Base-by-base conservation (phyloP, 2,113 vertebrate species). In the Poicephalus gulielmi region DNA sequence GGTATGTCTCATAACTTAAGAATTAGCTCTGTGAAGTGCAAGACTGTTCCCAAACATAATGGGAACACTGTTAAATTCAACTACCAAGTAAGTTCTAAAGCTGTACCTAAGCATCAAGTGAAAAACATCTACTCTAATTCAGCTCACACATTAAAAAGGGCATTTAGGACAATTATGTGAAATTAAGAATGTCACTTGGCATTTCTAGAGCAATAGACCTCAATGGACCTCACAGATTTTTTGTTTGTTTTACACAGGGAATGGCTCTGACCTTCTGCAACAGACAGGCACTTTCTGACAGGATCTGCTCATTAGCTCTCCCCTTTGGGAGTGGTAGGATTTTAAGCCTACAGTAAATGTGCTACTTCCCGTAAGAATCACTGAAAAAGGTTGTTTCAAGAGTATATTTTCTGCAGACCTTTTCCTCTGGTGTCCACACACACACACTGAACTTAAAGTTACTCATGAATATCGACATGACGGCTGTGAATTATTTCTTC, bases 181-280 rank as follows among this genome's bases (percentile, higher is more conserved):
- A 82, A 50, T 68, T 20, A 62, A 3, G 10, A 62, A 13, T 19
- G 55, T 20, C 25, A 25, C 3, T 1, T 59, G 35, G 8, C n/a
- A 74, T 55, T 46, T 70, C 18, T 12, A 83, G 43, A 68, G 13
- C 16, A 49, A 71, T 1, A 90, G 25, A 50, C 9, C 20, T 62
- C 71, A 52, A 20, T 13, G 9, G 55, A 69, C 39, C 46, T 47
- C 0, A 2, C 37, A 37, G 5, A 4, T 10, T 20, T 39, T 55
- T 44, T 31, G 10, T 23, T 50, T 53, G 30, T 59, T 88, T 63
- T 28, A 41, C 35, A 13, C 15, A 52, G 19, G 41, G 17, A 64
- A 73, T 28, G 13, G 31, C 20, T 55, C 25, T 70, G 71, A 64
- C 50, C 28, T 46, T 35, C 74, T 24, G 25, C 67, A 79, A 30